Percentiles rank a stretch among this genome's conserved stretches.
These are phyloP conservation scores for Sebastes vulpes DNA, from an alignment of 2,797 vertebrate species.

Conservation along the genomic window DNA sequence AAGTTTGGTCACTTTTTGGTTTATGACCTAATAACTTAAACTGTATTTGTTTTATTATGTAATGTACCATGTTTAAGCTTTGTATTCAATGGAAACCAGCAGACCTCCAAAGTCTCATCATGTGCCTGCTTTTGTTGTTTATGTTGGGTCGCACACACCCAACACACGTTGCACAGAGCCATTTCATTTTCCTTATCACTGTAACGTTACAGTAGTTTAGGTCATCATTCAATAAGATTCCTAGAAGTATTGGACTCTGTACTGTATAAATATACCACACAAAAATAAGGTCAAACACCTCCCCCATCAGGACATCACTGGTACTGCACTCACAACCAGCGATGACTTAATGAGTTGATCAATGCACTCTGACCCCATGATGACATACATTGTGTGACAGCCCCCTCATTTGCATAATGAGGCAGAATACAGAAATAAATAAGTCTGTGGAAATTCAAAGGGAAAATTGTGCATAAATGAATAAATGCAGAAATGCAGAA, in stretches of 20 bases:
- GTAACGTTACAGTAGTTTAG: neutral
- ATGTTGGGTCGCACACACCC: neutral
- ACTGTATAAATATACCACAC: neutral
- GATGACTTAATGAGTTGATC: neutral
- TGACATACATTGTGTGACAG: too few relatives aligned
- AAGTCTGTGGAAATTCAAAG: too few relatives aligned
- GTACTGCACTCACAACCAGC: constrained; percentile 33
- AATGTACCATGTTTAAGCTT: neutral
- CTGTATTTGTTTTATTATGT: constrained; percentile 1
- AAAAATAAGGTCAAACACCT: constrained; percentile 60
- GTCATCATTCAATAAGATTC: neutral
- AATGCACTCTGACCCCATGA: too few relatives aligned
- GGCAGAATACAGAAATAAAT: too few relatives aligned
- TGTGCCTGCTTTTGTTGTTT: neutral
- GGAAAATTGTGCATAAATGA: too few relatives aligned
- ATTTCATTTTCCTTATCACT: neutral
- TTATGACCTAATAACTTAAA: neutral
- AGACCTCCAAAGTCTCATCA: neutral
- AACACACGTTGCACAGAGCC: neutral
- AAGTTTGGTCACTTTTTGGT: constrained; percentile 2
- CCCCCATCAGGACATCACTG: constrained; percentile 58
- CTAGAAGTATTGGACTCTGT: neutral
- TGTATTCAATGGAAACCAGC: neutral
- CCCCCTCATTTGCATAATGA: too few relatives aligned
- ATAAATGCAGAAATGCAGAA: too few relatives aligned